phyloP scores from a whole-genome alignment of 2,113 vertebrate genomes.

The Stegostoma tigrinum region DNA sequence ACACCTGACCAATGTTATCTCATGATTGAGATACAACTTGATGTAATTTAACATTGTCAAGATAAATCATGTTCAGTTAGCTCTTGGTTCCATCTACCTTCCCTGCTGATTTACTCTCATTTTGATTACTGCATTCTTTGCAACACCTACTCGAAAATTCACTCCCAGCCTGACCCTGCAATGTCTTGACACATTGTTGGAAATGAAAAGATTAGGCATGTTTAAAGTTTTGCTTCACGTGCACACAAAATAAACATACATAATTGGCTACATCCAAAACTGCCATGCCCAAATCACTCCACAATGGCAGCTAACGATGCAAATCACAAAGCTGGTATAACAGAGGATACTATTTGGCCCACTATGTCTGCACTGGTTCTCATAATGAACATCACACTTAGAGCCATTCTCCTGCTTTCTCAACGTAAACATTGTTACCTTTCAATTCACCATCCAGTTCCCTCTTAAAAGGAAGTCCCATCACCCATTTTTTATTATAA shows the following conservation, averaged over 20 bases:
- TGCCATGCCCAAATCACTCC: background rate
- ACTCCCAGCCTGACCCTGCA: background rate
- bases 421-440: no score
- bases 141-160: background rate
- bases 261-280: background rate
- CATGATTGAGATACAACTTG: background rate
- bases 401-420: no score
- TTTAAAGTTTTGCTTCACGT: background rate
- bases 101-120: background rate
- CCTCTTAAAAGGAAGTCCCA: no score
- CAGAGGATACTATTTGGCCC: no score
- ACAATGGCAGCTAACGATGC: background rate
- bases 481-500: background rate
- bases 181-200: background rate
- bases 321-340: background rate
- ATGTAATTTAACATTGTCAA: background rate
- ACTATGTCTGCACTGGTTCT: no score
- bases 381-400: no score
- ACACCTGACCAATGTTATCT: background rate
- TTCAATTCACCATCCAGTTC: no score
- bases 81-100: background rate
- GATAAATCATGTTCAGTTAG: background rate
- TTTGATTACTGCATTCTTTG: background rate
- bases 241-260: background rate
- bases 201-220: background rate